Conservation (phyloP, 2,113 vertebrate species). For the Donacobius atricapilla region DNA sequence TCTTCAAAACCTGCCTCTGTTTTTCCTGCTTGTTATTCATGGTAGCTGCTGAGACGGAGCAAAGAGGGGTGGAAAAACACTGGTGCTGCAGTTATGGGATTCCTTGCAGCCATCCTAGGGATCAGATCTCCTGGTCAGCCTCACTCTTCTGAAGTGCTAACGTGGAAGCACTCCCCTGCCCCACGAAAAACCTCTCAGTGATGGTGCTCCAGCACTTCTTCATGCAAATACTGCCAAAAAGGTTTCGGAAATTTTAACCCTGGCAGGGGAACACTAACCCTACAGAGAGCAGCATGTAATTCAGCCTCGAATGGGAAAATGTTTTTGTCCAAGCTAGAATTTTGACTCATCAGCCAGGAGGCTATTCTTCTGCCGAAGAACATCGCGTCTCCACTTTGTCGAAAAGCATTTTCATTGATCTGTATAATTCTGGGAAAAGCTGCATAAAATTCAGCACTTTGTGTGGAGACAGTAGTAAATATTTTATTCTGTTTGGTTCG, state of each 20-base stretch:
- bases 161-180: background rate
- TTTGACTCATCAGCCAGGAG: rapidly evolving
- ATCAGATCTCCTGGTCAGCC: background rate
- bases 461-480: background rate
- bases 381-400: background rate
- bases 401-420: background rate
- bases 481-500: background rate
- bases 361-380: background rate
- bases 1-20: constrained; percentile 51
- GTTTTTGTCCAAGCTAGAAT: background rate
- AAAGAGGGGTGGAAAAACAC: constrained; percentile 28
- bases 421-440: background rate
- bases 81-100: background rate
- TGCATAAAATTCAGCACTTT: background rate
- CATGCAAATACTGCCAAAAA: background rate
- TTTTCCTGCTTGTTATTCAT: constrained; percentile 66
- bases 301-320: background rate
- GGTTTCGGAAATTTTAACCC: background rate
- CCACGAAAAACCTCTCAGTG: rapidly evolving
- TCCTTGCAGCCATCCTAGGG: background rate
- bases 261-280: background rate
- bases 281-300: background rate
- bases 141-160: background rate
- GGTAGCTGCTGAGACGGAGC: background rate
- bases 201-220: background rate